Evolutionary conservation across 1,140 invertebrate species (phyloP), one percentile per base, ranked within the genome.

Genomic region (Nixonia krombeini): DNA sequence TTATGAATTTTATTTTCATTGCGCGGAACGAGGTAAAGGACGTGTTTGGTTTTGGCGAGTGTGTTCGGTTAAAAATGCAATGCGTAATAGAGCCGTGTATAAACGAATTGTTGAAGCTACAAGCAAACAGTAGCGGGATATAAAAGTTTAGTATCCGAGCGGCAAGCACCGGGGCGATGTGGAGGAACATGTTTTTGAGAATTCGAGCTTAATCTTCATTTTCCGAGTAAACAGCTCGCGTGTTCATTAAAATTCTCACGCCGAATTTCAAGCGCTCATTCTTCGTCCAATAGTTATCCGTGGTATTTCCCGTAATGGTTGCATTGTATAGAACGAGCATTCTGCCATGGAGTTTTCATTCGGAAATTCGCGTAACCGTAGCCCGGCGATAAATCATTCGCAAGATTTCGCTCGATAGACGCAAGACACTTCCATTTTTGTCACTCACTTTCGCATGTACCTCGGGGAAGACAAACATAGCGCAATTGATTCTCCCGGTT

Each of bases 31-130:
- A 18, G 4, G 35, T 47, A 37, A 38, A 38, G 8, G 21, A 38
- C 26, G 26, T 26, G 37, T 50, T 40, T 15, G 35, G 38, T 45
- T 53, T 42, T 16, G n/a, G 25, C 5, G 33, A 21, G 2, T 3
- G 29, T 35, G 35, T 31, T 52, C 28, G 40, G 37, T 42, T 25
- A 42, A 41, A 52, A 52, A 42, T 4, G 26, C 26, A 42, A 33
- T 17, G 29, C 18, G 23, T 35, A 44, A 53, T 53, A 53, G 40
- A 46, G 21, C 31, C 41, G 46, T n/a, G 41, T 45, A 46, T 55
- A 46, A 55, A 13, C 31, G 38, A 55, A 46, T 29, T 38, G 29
- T 55, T 46, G 40, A 15, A 38, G 13, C n/a, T 33, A 33, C 2
- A 13, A 38, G 42, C 38, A 55, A 55, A 45, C 37, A 55, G 31